Evolutionary conservation across 2,797 vertebrate genomes (phyloP), one percentile per base, ranked within the genome.

Genomic region (Antennarius maculatus): DNA sequence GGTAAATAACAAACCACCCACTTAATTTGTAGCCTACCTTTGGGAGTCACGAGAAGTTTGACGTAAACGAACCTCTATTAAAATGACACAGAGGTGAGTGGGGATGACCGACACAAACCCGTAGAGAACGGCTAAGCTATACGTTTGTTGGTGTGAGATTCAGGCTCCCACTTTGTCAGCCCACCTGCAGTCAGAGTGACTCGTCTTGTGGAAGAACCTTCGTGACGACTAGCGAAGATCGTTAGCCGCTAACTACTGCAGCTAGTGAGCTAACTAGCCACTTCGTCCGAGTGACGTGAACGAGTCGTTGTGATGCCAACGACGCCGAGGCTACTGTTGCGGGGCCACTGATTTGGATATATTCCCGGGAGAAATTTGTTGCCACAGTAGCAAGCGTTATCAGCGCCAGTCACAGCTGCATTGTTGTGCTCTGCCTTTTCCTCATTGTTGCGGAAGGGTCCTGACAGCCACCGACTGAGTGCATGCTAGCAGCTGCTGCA

Each of bases 1-100:
- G 89, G 83, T 83, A 86, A 88, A 92, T 87, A 92, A 92, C 88
- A 88, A 92, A 89, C 89, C 91, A 80, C 90, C 92, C 91, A 84
- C 87, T 80, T 73, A 47, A 42, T 56, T 56, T 65, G 76, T 48
- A 54, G 79, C 37, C 73, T 71, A 17, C 69, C 37, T 48, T 60
- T n/a, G 18, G 54, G 79, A 89, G 82, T 86, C 89, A 83, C 85
- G 78, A 77, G 84, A 89, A 90, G 88, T 91, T 92, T 85, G 76
- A 42, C 61, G 69, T 18, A 16, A 34, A 14, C 43, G 64, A 46
- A 51, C 49, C 47, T 39, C 6, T 17, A 6, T 0, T 14, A 54
- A 61, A 70, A 80, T 52, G 83, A 66, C 58, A 66, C 23, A 17
- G 29, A 55, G 58, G 28, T 39, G 27, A 56, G 17, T 3, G 66